These are phyloP conservation scores for Axis porcinus DNA, from an alignment of 2,113 vertebrate species.

Conservation along the genomic window DNA sequence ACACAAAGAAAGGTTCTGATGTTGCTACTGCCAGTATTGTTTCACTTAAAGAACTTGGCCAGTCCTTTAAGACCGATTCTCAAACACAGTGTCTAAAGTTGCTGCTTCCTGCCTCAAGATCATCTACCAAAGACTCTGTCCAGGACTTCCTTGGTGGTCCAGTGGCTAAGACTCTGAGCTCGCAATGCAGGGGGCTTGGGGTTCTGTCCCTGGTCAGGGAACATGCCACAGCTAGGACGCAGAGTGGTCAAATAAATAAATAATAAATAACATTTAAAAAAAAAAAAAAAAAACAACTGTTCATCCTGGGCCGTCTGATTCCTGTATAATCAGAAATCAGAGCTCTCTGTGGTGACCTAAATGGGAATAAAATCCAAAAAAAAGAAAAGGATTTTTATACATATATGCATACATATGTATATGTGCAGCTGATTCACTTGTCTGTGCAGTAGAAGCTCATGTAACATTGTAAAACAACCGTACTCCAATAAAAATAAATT, in stretches of 20 bases:
- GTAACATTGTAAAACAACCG: not conserved
- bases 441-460: not conserved
- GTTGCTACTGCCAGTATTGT: not conserved
- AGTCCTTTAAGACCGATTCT: not conserved
- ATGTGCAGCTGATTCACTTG: not conserved
- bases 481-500: not conserved
- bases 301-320: not conserved
- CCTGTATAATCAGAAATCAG: not conserved
- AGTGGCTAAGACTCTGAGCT: not conserved
- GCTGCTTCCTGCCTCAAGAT: not conserved
- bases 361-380: not conserved
- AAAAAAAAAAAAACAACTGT: not conserved
- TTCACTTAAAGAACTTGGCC: not conserved
- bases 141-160: not conserved
- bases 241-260: not conserved
- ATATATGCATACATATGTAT: not conserved
- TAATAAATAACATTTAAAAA: not conserved
- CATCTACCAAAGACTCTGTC: not conserved
- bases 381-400: not conserved
- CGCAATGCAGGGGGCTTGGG: not conserved
- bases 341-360: not conserved
- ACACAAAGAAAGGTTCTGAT: not conserved
- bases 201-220: not conserved
- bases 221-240: not conserved
- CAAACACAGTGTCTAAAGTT: not conserved